Percentiles rank a stretch among this genome's conserved stretches.
phyloP scores from a whole-genome alignment of 2,888 invertebrate species.

The Eupithecia abbreviata region DNA sequence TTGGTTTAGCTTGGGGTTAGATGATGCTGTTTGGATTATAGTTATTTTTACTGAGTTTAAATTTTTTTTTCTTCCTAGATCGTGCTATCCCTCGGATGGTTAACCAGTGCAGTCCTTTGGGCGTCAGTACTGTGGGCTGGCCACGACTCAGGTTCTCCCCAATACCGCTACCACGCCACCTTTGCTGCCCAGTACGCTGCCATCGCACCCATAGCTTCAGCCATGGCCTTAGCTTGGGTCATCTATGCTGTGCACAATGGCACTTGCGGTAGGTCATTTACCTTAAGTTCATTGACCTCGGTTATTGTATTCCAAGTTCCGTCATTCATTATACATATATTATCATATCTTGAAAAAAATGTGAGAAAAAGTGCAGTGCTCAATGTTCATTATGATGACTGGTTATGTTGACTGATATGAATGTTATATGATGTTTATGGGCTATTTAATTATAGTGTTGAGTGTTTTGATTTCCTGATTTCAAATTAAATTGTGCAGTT shows the following conservation, averaged over 20 bases:
- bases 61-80: slow-evolving; percentile 60
- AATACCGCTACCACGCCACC: slow-evolving; percentile 84
- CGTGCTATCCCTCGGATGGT: slow-evolving; percentile 81
- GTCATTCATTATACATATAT: not conserved
- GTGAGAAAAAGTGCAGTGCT: not conserved
- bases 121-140: slow-evolving; percentile 85
- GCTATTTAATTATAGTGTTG: not conserved
- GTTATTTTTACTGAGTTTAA: no score
- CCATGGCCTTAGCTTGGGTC: slow-evolving; percentile 85
- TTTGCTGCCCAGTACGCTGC: slow-evolving; percentile 87
- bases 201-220: slow-evolving; percentile 85
- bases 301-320: not conserved
- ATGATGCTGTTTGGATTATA: no score
- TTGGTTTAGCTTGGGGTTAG: no score
- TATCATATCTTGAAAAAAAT: not conserved
- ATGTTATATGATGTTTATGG: not conserved
- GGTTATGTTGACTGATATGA: not conserved
- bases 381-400: not conserved
- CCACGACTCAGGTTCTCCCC: slow-evolving; percentile 81
- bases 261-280: slow-evolving; percentile 69
- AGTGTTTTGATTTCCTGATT: not conserved
- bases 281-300: not conserved
- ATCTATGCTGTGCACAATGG: slow-evolving; percentile 85
- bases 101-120: slow-evolving; percentile 72
- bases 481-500: not conserved